These are phyloP conservation scores for Tachystola acroxantha DNA, from an alignment of 2,888 invertebrate species.

Conservation along the genomic window DNA sequence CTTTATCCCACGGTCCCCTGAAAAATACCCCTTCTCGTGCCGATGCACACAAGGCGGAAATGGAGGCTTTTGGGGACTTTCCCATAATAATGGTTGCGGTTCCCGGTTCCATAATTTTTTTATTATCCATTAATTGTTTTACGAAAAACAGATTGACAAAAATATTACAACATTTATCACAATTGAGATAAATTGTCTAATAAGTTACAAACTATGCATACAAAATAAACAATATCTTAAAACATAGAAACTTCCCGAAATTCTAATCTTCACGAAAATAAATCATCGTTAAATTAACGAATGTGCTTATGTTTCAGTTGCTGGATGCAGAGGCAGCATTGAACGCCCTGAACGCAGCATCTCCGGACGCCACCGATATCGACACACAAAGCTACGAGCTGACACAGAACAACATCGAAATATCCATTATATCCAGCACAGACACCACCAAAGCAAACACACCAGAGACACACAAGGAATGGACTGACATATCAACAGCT, in stretches of 20 bases:
- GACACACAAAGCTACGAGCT: slow-evolving; percentile 37
- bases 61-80: not conserved
- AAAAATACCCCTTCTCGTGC: slow-evolving; percentile 8
- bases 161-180: too few species aligned
- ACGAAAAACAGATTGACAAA: too few species aligned
- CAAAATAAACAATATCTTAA: too few species aligned
- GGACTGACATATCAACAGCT: slow-evolving; percentile 37
- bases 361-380: slow-evolving; percentile 32
- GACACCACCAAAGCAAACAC: slow-evolving; percentile 38
- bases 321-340: slow-evolving; percentile 58
- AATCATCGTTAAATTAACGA: too few species aligned
- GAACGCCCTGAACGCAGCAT: slow-evolving; percentile 14
- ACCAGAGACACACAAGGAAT: slow-evolving; percentile 33
- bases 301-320: slow-evolving; percentile 56
- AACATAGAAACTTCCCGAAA: too few species aligned
- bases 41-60: slow-evolving; percentile 5
- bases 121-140: too few species aligned
- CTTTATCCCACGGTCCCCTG: slow-evolving; percentile 1
- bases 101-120: not conserved
- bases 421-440: slow-evolving; percentile 41
- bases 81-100: not conserved
- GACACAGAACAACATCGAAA: slow-evolving; percentile 43
- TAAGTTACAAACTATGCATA: too few species aligned
- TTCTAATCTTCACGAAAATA: too few species aligned
- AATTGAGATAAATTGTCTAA: too few species aligned